A percentile compares a stretch with the other conserved stretches of the same genome.
Conservation (phyloP, 2,113 vertebrate species). For the Daubentonia madagascariensis region DNA sequence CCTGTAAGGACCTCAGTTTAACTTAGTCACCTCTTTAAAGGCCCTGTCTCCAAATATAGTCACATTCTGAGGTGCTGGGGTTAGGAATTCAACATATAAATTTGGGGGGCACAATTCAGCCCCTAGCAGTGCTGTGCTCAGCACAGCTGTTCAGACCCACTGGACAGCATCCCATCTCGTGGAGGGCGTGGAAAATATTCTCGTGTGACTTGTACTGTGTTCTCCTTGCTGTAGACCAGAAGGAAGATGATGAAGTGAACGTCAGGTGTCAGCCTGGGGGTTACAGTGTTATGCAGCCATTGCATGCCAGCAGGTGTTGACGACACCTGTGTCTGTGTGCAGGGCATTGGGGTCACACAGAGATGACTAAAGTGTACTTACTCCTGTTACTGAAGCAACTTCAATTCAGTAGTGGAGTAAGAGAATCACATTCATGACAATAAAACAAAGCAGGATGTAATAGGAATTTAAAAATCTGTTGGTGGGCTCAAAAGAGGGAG, state of each 20-base stretch:
- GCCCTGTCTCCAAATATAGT: not conserved
- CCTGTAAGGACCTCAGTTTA: too few relatives aligned
- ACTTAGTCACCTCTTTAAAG: not conserved
- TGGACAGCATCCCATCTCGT: not conserved
- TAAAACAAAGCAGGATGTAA: not conserved
- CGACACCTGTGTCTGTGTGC: not conserved
- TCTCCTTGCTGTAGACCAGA: not conserved
- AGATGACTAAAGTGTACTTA: not conserved
- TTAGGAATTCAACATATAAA: not conserved
- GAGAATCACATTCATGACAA: not conserved
- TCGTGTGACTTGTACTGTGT: accelerated
- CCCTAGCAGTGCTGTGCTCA: not conserved
- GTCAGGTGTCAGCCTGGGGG: not conserved
- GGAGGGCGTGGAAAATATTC: not conserved
- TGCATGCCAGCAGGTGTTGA: not conserved
- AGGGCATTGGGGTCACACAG: not conserved
- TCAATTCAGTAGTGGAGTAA: not conserved
- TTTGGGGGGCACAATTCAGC: not conserved
- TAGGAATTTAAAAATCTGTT: not conserved
- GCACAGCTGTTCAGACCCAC: too few relatives aligned
- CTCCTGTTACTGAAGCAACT: not conserved
- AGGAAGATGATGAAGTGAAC: not conserved
- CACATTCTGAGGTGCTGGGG: not conserved
- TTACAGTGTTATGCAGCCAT: accelerated
- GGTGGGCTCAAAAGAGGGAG: not conserved